phyloP scores from a whole-genome alignment of 2,888 invertebrate genomes.

The Netelia melanura region DNA sequence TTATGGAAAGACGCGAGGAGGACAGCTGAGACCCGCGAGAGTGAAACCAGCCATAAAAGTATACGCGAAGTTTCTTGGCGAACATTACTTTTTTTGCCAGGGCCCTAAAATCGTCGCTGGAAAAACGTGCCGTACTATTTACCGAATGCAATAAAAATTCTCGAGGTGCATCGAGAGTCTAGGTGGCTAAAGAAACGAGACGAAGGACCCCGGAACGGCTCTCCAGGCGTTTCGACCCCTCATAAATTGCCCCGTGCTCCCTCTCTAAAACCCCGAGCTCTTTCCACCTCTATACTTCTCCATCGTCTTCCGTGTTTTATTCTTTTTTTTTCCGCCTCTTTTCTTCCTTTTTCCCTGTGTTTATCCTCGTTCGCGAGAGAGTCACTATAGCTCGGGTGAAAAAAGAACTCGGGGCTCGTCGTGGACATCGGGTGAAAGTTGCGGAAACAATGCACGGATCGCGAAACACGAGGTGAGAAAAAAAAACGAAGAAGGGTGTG shows the following conservation, averaged over 20 bases:
- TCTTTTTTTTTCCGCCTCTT: conserved; percentile 53
- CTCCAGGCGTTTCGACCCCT: conserved; percentile 67
- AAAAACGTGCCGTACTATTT: conserved; percentile 39
- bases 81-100: conserved; percentile 8
- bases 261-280: conserved; percentile 34
- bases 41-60: conserved; percentile 26
- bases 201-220: conserved; percentile 40
- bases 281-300: not conserved
- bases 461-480: conserved; percentile 62
- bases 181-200: conserved; percentile 38
- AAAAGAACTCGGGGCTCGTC: conserved; percentile 59
- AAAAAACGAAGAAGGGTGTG: conserved; percentile 47
- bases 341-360: conserved; percentile 48
- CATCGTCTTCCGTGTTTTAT: conserved; percentile 27
- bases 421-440: conserved; percentile 78
- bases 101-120: conserved; percentile 29
- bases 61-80: conserved; percentile 29
- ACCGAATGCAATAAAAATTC: conserved; percentile 47
- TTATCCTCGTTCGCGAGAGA: conserved; percentile 45
- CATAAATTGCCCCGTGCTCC: conserved; percentile 77
- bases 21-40: conserved; percentile 11
- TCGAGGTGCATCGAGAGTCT: conserved; percentile 52
- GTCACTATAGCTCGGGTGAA: conserved; percentile 30
- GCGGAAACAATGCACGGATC: conserved; percentile 80
- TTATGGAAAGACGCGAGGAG: conserved; percentile 11